Conservation (phyloP, 2,888 invertebrate species). For the Tinea trinotella region DNA sequence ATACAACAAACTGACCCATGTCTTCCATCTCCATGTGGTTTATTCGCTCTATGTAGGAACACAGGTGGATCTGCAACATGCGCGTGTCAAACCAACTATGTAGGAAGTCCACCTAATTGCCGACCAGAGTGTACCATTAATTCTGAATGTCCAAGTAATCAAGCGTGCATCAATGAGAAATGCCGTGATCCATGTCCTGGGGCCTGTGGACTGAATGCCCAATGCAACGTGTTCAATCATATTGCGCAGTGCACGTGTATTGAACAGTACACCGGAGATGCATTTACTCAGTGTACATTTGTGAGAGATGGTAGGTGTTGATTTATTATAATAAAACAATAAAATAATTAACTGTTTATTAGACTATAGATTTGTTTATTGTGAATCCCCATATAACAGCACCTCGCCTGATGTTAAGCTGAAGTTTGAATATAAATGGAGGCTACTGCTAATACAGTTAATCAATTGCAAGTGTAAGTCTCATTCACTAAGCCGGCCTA, state of each 20-base stretch:
- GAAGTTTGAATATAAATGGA: too few relatives aligned
- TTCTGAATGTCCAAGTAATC: conserved; percentile 77
- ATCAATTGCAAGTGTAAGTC: too few relatives aligned
- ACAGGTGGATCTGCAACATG: conserved; percentile 72
- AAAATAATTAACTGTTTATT: background rate
- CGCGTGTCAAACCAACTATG: conserved; percentile 71
- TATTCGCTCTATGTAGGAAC: conserved; percentile 74
- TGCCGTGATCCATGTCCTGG: conserved; percentile 79
- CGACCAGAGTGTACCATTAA: conserved; percentile 79
- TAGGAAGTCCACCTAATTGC: conserved; percentile 78
- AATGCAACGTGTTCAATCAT: conserved; percentile 74
- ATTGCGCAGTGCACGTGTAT: conserved; percentile 75
- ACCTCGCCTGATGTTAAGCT: too few relatives aligned
- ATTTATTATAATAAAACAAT: too few relatives aligned
- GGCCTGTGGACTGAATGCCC: conserved; percentile 74
- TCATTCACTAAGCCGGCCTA: too few relatives aligned
- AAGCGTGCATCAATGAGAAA: conserved; percentile 76
- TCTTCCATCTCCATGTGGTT: conserved; percentile 78
- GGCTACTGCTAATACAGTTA: too few relatives aligned
- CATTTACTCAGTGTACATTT: conserved; percentile 63
- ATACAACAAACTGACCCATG: conserved; percentile 67
- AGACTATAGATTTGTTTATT: too few relatives aligned
- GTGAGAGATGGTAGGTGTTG: conserved; percentile 43
- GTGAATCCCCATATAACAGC: too few relatives aligned
- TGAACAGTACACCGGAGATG: conserved; percentile 72